Conservation (phyloP, 1,140 invertebrate genomes). For the Lithobius niger region DNA sequence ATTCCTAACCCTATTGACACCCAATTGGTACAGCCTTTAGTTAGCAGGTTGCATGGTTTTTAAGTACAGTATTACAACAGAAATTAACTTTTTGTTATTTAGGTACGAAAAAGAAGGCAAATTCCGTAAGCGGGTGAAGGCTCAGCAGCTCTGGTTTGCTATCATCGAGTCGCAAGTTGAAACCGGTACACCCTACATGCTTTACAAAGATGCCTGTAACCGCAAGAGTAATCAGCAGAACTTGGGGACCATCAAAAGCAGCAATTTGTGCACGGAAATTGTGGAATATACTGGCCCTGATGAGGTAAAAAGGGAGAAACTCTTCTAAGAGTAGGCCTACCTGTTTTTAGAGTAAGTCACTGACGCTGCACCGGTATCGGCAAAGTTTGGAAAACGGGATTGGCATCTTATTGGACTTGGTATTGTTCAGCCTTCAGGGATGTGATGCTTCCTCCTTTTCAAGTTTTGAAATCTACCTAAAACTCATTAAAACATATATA, state of each 20-base stretch:
- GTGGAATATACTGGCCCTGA: slow-evolving; percentile 81
- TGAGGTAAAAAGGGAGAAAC: slow-evolving; percentile 52
- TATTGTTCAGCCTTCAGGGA: no score
- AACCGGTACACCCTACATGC: slow-evolving; percentile 98
- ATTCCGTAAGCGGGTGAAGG: slow-evolving; percentile 59
- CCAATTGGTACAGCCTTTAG: slow-evolving; percentile 12
- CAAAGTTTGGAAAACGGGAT: no score
- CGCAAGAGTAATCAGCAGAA: slow-evolving; percentile 97
- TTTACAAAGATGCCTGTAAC: slow-evolving; percentile 97
- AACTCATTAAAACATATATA: no score
- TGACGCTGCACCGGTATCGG: no score
- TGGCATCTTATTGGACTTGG: no score
- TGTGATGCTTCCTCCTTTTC: no score
- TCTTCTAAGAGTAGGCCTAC: no score
- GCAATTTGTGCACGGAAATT: slow-evolving; percentile 97
- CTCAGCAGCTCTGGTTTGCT: slow-evolving; percentile 82
- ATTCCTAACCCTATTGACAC: no score
- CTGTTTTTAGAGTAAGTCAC: no score
- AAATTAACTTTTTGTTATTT: slow-evolving; percentile 17
- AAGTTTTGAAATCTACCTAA: no score
- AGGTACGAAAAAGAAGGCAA: slow-evolving; percentile 75
- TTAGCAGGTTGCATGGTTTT: slow-evolving; percentile 10
- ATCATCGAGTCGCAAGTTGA: slow-evolving; percentile 94
- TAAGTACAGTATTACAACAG: slow-evolving; percentile 6
- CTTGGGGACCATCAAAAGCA: slow-evolving; percentile 95